Base-by-base conservation (phyloP, 2,113 vertebrate species). In the Ascaphus truei region DNA sequence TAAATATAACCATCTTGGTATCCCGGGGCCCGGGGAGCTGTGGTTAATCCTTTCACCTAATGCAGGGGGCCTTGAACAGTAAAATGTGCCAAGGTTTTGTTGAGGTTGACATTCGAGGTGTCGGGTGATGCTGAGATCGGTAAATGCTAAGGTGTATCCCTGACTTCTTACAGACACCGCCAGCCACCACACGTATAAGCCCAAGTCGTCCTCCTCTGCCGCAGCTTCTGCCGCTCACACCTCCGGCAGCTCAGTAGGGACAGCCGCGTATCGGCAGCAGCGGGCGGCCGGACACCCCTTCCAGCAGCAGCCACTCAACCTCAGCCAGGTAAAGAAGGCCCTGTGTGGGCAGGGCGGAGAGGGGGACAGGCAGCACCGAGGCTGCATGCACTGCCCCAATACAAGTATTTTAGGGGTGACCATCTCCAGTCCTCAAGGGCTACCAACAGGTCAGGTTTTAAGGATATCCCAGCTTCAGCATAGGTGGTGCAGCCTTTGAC, bases 271-370 rank as follows among this genome's bases (percentile, higher is more conserved):
- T 83, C 89, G 95, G 74, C 97, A 97, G 83, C 94, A 93, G 82
- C 90, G 95, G 77, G 88, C 93, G 55, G 94, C 91, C 72, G 91
- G 92, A 75, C 94, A 95, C 81, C 93, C 90, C 84, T 95, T 98
- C 84, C 94, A 96, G 82, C 94, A 95, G 76, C 97, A 99, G 86
- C 96, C 97, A 71, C 96, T 99, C 74, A 99, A 99, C 88, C 96
- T 99, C 85, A 99, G 96, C 88, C 97, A 99, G 96, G 97, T 99
- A 82, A 73, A 75, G 27, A 62, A 15, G 59, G 5, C 1, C 3
- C 2, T 2, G 31, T 8, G 5, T 33, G 31, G 5, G 31, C 31
- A n/a, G n/a, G n/a, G n/a, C 62, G 52, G 62, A 0, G 6, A 0
- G 1, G 60, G 56, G 52, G 36, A 6, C 20, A 12, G 8, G 20